Evolutionary conservation across 92 coral and sea anemone species (phyloP), one percentile per base, ranked within the genome.

Genomic region (Chrysogorgia sp.): DNA sequence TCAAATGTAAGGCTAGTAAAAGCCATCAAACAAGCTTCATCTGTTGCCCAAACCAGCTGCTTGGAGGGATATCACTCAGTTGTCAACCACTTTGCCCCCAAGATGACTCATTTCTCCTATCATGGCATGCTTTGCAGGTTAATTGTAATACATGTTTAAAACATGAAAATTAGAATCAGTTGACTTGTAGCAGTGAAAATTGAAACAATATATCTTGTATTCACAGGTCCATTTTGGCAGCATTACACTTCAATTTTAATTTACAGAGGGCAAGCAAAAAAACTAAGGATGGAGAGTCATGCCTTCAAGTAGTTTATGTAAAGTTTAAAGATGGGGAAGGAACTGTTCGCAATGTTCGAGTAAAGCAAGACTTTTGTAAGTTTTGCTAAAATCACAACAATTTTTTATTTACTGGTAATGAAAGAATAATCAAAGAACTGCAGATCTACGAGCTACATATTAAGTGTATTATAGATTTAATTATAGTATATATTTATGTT

Each of bases 21-120:
- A 31, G 70, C 70, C 3, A 63, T 63, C 70, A 63, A 63, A 45
- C 45, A 63, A 22, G 70, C 70, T 4, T 63, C 45, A 21, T 31
- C 70, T 29, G 70, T 29, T 4, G 70, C 45, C 9, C 70, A 63
- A 63, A 63, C 70, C 20, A 63, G 70, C 24, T 63, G 70, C n/a
- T 22, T 63, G 8, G 70, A 63, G n/a, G 70, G 45, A 21, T 63
- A 63, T 45, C 70, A 63, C 22, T 63, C 70, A 7, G 70, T 63
- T 1, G 45, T 63, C 3, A 63, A 63, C 31, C 7, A 31, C 70
- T 63, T 63, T 63, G 70, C 70, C 4, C 70, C 70, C 7, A 63
- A 63, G 24, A 63, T 31, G 70, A 9, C n/a, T n/a, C 70, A 29
- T 63, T 63, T 30, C 24, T 63, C 70, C 8, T 63, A 63, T 24